phyloP scores from a whole-genome alignment of 2,888 invertebrate species.

The Vandiemenella viatica region DNA sequence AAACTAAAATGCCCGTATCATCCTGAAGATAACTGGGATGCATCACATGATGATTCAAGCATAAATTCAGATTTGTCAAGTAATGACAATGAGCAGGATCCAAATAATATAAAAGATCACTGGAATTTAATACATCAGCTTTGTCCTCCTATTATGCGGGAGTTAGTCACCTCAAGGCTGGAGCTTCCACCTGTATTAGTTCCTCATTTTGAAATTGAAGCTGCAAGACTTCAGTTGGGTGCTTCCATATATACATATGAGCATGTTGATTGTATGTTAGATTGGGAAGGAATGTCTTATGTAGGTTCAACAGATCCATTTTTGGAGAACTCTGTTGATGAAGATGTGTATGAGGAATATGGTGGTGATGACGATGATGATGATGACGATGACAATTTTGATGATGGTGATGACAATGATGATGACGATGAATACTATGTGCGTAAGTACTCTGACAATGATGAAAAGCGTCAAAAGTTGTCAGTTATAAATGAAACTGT shows the following conservation, averaged over 20 bases:
- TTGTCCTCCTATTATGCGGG: not conserved
- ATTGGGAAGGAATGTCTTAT: slow-evolving; percentile 8
- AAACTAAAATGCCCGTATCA: not conserved
- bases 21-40: not conserved
- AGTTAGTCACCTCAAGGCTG: slow-evolving; percentile 1
- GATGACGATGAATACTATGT: too few relatives aligned
- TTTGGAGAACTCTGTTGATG: not conserved
- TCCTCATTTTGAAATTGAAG: slow-evolving; percentile 14
- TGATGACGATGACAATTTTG: not conserved
- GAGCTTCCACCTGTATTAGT: slow-evolving; percentile 12
- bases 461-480: too few relatives aligned
- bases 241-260: slow-evolving; percentile 3
- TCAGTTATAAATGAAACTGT: too few relatives aligned
- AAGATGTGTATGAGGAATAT: too few relatives aligned
- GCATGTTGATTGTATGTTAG: slow-evolving; percentile 13
- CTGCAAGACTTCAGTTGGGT: slow-evolving; percentile 13
- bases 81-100: not conserved
- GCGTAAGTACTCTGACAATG: too few relatives aligned
- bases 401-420: not conserved
- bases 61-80: not conserved
- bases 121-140: slow-evolving; percentile 2
- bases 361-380: not conserved
- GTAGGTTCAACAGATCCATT: slow-evolving; percentile 7
- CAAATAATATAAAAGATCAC: not conserved
- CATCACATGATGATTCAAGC: not conserved